These are phyloP conservation scores for Acleris holmiana DNA, from an alignment of 2,888 invertebrate genomes.

Conservation along the genomic window DNA sequence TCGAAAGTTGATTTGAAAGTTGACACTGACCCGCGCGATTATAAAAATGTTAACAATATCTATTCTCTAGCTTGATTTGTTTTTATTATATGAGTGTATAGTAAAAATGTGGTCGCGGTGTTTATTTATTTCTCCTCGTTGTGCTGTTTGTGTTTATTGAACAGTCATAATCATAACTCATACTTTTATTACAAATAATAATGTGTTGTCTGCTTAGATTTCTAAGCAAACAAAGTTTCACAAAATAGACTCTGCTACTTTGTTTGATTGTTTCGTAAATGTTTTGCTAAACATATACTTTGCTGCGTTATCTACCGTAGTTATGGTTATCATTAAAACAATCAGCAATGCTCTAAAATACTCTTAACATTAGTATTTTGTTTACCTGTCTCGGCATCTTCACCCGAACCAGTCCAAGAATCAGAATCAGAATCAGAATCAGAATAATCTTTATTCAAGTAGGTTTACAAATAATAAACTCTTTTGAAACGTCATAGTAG, in stretches of 20 bases:
- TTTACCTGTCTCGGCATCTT: too few species aligned
- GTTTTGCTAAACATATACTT: not conserved
- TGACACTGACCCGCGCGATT: conserved; percentile 30
- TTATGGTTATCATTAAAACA: not conserved
- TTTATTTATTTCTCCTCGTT: conserved; percentile 2
- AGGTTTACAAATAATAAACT: too few species aligned
- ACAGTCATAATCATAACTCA: not conserved
- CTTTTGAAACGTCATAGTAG: too few species aligned
- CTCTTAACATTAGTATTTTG: too few species aligned
- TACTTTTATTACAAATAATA: not conserved
- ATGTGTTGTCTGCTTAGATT: not conserved
- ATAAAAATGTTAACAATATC: conserved; percentile 35
- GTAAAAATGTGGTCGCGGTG: not conserved
- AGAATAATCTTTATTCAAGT: too few species aligned
- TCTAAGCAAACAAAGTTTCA: not conserved
- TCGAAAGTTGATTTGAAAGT: conserved; percentile 38
- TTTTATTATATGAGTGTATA: not conserved
- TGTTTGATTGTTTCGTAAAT: not conserved
- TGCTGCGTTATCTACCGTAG: not conserved
- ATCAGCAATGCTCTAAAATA: not conserved
- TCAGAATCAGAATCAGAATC: too few species aligned
- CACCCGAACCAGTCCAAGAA: too few species aligned
- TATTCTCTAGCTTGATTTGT: conserved; percentile 21
- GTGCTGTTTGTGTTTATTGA: not conserved
- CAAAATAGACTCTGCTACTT: not conserved